Conservation (phyloP, 2,888 invertebrate species). For the Graphium colonna region DNA sequence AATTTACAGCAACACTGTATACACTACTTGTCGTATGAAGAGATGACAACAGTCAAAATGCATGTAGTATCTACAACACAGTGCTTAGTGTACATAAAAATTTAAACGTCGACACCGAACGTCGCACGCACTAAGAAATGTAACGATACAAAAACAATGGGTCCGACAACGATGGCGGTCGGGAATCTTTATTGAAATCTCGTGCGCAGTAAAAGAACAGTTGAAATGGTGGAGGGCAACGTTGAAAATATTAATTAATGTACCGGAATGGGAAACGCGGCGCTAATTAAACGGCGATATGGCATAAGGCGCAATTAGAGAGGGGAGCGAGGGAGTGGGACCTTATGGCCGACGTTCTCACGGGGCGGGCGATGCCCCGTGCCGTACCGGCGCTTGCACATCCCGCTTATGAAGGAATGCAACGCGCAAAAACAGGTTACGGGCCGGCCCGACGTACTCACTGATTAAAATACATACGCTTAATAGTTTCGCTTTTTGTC, state of each 20-base stretch:
- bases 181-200: conserved; percentile 78
- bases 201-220: conserved; percentile 76
- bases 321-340: conserved; percentile 36
- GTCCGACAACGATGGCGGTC: conserved; percentile 70
- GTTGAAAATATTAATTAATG: conserved; percentile 80
- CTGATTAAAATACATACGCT: conserved; percentile 51
- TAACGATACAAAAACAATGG: conserved; percentile 43
- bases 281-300: conserved; percentile 80
- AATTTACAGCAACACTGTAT: not conserved
- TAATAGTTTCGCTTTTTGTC: conserved; percentile 51
- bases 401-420: conserved; percentile 62
- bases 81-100: not conserved
- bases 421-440: conserved; percentile 64
- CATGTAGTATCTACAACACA: not conserved
- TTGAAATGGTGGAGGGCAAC: conserved; percentile 75
- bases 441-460: conserved; percentile 42
- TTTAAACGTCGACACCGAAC: not conserved
- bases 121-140: conserved; percentile 3
- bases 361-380: conserved; percentile 54
- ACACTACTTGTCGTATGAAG: too few species aligned
- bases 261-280: conserved; percentile 77
- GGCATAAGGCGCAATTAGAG: conserved; percentile 79
- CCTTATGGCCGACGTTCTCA: conserved; percentile 65
- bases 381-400: conserved; percentile 38
- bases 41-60: not conserved